Conservation (phyloP, 2,113 vertebrate species). For the Saccopteryx bilineata region DNA sequence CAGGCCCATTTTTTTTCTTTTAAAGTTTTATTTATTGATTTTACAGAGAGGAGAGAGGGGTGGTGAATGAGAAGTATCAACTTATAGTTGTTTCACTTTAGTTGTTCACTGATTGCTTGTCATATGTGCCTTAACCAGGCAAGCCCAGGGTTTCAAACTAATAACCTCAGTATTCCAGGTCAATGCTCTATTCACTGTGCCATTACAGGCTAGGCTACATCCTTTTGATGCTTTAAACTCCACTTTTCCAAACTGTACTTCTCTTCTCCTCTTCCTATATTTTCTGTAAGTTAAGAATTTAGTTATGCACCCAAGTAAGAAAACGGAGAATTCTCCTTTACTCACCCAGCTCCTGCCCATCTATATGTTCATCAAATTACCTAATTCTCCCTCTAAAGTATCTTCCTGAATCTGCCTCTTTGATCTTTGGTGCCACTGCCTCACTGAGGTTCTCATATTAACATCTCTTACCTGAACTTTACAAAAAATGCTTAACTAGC, state of each 20-base stretch:
- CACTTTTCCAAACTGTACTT: slow-evolving; percentile 46
- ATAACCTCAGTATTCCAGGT: too few species aligned
- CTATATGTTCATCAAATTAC: neutral
- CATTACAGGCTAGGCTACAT: neutral
- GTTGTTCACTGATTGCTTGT: too few species aligned
- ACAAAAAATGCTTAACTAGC: neutral
- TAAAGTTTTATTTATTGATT: too few species aligned
- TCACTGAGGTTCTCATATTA: slow-evolving; percentile 5
- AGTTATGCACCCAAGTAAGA: neutral
- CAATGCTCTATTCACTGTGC: too few species aligned
- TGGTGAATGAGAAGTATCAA: too few species aligned
- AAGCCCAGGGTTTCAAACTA: too few species aligned
- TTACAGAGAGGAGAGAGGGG: too few species aligned
- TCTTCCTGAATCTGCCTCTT: slow-evolving; percentile 50
- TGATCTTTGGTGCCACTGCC: neutral
- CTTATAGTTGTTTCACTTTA: too few species aligned
- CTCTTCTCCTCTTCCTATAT: neutral
- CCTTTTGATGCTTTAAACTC: slow-evolving; percentile 5
- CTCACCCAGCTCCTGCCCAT: neutral
- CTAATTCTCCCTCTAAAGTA: neutral
- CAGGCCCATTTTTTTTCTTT: too few species aligned
- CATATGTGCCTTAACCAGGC: too few species aligned
- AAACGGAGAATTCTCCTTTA: neutral
- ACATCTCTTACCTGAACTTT: neutral
- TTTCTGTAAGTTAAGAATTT: slow-evolving; percentile 4